These are phyloP conservation scores for Drosophila neonasuta DNA, from an alignment of 2,888 invertebrate species.

Conservation along the genomic window DNA sequence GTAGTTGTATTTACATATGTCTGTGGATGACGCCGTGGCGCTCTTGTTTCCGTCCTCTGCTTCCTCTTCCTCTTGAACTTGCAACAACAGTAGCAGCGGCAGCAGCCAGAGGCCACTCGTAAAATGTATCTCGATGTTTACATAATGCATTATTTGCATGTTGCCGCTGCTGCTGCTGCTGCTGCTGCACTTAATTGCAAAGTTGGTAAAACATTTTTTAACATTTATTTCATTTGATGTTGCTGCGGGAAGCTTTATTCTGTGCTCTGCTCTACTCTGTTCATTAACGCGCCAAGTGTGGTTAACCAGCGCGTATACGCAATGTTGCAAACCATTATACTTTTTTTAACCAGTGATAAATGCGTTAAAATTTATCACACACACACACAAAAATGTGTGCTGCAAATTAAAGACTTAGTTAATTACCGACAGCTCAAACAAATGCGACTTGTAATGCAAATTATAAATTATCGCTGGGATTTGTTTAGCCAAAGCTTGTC, in stretches of 20 bases:
- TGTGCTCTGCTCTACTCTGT: slow-evolving; percentile 20
- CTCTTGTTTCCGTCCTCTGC: slow-evolving; percentile 46
- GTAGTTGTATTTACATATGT: slow-evolving; percentile 64
- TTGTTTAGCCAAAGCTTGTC: background rate
- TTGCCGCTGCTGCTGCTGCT: slow-evolving; percentile 31
- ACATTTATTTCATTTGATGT: slow-evolving; percentile 32
- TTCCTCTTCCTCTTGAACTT: slow-evolving; percentile 7
- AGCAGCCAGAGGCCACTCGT: slow-evolving; percentile 31
- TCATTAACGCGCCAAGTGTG: slow-evolving; percentile 50
- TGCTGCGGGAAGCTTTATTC: slow-evolving; percentile 6
- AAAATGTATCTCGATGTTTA: slow-evolving; percentile 61
- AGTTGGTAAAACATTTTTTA: slow-evolving; percentile 46
- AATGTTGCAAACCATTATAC: slow-evolving; percentile 24
- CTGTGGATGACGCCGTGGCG: slow-evolving; percentile 63
- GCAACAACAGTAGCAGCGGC: background rate
- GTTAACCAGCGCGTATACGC: slow-evolving; percentile 48
- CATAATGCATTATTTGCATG: slow-evolving; percentile 63
- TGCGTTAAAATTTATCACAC: slow-evolving; percentile 1
- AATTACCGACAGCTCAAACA: slow-evolving; percentile 21
- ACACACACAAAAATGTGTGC: background rate
- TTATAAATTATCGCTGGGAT: background rate
- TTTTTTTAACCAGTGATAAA: slow-evolving; percentile 11
- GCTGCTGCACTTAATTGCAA: slow-evolving; percentile 62
- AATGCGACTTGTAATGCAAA: background rate
- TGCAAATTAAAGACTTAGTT: slow-evolving; percentile 23